phyloP scores from a whole-genome alignment of 2,113 vertebrate species.

The Theristicus caerulescens region DNA sequence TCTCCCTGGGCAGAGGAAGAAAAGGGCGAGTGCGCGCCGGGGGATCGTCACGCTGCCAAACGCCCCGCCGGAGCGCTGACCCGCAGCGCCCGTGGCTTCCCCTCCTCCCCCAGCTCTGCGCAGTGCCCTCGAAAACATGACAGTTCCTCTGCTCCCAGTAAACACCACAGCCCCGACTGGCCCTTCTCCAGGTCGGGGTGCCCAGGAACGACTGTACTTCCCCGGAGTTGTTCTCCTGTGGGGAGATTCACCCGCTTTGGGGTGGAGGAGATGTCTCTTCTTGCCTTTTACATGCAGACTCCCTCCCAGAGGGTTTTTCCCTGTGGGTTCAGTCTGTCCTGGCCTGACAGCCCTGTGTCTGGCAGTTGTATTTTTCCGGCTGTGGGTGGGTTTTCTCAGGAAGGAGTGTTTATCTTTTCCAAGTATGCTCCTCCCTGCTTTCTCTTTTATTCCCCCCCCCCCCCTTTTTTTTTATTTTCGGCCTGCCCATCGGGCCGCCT shows the following conservation, averaged over 20 bases:
- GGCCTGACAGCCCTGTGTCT: background rate
- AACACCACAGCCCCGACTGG: background rate
- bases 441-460: background rate
- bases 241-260: accelerated
- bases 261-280: background rate
- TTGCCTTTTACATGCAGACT: background rate
- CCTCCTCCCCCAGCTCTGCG: background rate
- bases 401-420: conserved; percentile 53
- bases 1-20: background rate
- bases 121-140: accelerated
- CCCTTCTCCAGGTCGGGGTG: background rate
- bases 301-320: background rate
- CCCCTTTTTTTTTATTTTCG: background rate
- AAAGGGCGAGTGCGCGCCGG: background rate
- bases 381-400: conserved; percentile 41
- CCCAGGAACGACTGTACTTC: background rate
- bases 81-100: background rate
- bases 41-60: background rate
- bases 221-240: accelerated
- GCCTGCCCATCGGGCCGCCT: background rate
- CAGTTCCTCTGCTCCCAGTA: background rate
- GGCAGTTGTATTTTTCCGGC: conserved; percentile 29
- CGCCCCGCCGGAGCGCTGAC: background rate
- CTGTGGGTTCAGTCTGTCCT: background rate
- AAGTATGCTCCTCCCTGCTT: background rate